Evolutionary conservation across 2,888 invertebrate species (phyloP), one percentile per base, ranked within the genome.

Genomic region (Balanococcus diminutus): DNA sequence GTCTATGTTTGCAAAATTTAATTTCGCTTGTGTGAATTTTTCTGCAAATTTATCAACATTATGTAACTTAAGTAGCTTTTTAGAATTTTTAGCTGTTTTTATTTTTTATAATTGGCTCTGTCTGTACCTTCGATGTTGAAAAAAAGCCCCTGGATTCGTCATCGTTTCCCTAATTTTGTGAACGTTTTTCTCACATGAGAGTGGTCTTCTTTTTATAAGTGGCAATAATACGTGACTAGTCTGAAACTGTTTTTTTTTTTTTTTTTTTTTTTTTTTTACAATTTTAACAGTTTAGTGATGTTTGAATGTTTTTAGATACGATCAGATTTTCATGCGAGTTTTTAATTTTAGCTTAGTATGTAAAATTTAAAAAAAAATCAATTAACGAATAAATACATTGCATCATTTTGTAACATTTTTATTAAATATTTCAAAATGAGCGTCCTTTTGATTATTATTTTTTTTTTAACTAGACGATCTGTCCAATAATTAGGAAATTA

Each of bases 161-260:
- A 11, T 8, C 1, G 28, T 46, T 46, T 46, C 36, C 8, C 4
- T 8, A 5, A 5, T 31, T 67, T 75, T 75, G 75, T 75, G 32
- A 75, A n/a, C 3, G 2, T 46, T 61, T 75, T 32, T 75, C 75
- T 75, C 32, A 16, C 75, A 14, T 75, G 22, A 75, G 22, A 51
- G n/a, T n/a, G n/a, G n/a, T n/a, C n/a, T n/a, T n/a, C 8, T 51
- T 14, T n/a, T 75, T 16, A 28, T 75, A 75, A 75, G 75, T 75
- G 75, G 75, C 75, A 75, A 75, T 75, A 75, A 75, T 75, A 75
- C n/a, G 75, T 75, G 75, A 75, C 75, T 75, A 75, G 75, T 75
- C 75, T 32, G n/a, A 75, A 75, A 75, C 75, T 75, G 75, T 75
- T 75, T 75, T 75, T 75, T 32, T 32, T 67, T 67, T 67, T 4